Evolutionary conservation across 2,113 vertebrate genomes (phyloP).

Genomic region (Hemiprocne comata): DNA sequence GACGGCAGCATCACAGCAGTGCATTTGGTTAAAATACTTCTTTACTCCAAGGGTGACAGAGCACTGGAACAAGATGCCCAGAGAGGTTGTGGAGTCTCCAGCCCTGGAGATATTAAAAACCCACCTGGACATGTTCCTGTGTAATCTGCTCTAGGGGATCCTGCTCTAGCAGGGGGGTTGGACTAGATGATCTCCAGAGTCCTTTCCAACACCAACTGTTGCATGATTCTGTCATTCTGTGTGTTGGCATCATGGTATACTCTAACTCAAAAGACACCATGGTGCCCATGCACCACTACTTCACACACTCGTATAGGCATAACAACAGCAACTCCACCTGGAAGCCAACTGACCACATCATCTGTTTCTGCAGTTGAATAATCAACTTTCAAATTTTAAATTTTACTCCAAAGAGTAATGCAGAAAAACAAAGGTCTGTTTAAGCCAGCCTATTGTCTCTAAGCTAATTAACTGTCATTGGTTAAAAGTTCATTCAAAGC

Average conservation of each 20-base stretch:
- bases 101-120: too few relatives aligned
- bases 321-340: neutral
- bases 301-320: neutral
- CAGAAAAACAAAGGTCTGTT: neutral
- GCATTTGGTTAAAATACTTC: too few relatives aligned
- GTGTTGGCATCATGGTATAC: neutral
- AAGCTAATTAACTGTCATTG: neutral
- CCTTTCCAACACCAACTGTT: too few relatives aligned
- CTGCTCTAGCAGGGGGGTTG: too few relatives aligned
- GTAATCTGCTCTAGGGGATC: too few relatives aligned
- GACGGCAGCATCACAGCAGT: neutral
- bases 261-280: neutral
- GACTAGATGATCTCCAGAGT: too few relatives aligned
- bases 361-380: neutral
- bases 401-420: neutral
- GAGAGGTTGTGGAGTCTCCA: too few relatives aligned
- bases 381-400: neutral
- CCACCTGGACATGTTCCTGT: too few relatives aligned
- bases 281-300: neutral
- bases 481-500: neutral
- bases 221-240: too few relatives aligned
- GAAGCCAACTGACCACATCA: neutral
- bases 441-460: neutral
- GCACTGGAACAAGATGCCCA: too few relatives aligned
- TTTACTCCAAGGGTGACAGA: too few relatives aligned